A percentile compares a stretch with the other conserved stretches of the same genome.
Evolutionary conservation across 2,888 invertebrate genomes (phyloP).

Genomic region (Pseudococcus longispinus): DNA sequence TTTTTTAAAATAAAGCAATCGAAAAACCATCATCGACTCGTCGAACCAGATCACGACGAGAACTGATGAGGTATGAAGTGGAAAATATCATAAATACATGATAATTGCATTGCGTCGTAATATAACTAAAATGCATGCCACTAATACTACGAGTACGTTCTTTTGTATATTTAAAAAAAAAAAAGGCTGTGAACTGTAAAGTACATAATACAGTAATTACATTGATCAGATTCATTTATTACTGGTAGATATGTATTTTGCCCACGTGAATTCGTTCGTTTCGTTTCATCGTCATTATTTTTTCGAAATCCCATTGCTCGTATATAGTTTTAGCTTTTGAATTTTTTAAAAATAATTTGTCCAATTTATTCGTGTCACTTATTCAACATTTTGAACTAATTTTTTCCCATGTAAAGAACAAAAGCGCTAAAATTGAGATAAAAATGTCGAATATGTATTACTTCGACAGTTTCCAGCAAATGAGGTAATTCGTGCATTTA

Average conservation of each 20-base stretch:
- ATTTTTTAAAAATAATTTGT: background rate
- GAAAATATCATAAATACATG: background rate
- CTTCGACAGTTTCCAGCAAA: too few species aligned
- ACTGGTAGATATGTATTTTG: background rate
- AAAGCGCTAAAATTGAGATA: background rate
- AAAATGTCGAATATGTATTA: too few species aligned
- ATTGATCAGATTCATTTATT: background rate
- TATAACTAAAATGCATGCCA: background rate
- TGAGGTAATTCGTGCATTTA: too few species aligned
- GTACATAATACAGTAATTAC: background rate
- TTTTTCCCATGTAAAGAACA: too few species aligned
- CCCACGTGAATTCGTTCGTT: background rate
- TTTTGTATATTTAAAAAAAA: background rate
- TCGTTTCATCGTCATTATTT: background rate
- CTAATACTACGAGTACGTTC: background rate
- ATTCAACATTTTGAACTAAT: background rate
- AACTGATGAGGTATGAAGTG: background rate
- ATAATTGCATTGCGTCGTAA: background rate
- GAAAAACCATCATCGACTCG: too few species aligned
- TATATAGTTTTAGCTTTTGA: background rate
- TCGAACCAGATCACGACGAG: background rate
- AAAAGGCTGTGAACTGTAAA: conserved; percentile 22
- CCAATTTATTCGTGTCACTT: background rate
- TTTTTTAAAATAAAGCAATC: too few species aligned
- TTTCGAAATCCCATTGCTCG: background rate